Percentiles rank a stretch among this genome's conserved stretches.
These are phyloP conservation scores for Tragelaphus scriptus DNA, from an alignment of 2,113 vertebrate species.

Conservation along the genomic window DNA sequence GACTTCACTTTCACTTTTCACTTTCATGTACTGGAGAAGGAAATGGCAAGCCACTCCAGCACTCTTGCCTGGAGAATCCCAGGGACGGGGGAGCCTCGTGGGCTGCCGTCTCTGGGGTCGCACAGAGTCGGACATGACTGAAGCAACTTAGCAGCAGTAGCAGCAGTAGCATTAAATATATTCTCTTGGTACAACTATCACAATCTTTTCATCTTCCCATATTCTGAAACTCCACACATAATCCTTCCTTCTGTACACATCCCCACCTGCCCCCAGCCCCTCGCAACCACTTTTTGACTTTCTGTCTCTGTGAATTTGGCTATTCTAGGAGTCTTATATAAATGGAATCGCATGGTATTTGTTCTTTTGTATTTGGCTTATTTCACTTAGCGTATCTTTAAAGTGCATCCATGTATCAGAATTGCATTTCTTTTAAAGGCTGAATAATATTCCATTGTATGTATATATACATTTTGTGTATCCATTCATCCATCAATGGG, in stretches of 20 bases:
- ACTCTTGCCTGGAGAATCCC: no score
- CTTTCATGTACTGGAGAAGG: no score
- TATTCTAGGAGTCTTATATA: neutral
- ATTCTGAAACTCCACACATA: neutral
- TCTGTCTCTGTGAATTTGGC: neutral
- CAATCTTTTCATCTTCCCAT: neutral
- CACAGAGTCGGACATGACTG: no score
- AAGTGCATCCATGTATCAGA: neutral
- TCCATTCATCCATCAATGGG: neutral
- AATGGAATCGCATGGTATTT: neutral
- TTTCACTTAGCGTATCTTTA: neutral
- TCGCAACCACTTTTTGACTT: neutral
- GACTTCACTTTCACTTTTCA: no score
- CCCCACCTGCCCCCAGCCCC: accelerated
- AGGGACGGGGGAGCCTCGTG: no score
- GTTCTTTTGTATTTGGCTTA: neutral
- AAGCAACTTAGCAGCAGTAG: no score
- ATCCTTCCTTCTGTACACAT: accelerated
- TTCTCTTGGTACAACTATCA: neutral
- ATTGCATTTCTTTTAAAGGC: neutral
- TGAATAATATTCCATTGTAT: neutral
- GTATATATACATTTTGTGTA: neutral
- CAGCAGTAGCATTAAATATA: neutral
- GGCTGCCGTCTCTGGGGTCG: no score
- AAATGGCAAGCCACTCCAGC: no score